Evolutionary conservation across 2,888 invertebrate genomes (phyloP).

Genomic region (Baccha elongata): DNA sequence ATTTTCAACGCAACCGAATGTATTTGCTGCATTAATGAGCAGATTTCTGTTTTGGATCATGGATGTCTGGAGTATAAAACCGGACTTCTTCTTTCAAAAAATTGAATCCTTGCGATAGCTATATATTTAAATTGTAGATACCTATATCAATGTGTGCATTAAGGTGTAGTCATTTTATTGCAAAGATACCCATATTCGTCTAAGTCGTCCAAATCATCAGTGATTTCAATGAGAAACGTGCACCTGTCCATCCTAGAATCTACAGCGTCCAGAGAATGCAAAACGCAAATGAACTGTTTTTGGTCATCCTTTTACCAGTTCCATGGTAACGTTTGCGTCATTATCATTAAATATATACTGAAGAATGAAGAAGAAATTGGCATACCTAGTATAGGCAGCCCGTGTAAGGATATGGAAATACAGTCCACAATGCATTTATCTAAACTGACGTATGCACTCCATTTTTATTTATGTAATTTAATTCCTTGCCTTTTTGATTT

Average conservation of each 20-base stretch:
- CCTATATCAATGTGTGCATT: constrained; percentile 43
- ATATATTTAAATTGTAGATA: constrained; percentile 62
- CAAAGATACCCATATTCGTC: constrained; percentile 19
- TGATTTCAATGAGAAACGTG: no score
- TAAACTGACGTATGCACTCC: constrained; percentile 35
- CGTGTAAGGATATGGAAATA: constrained; percentile 1
- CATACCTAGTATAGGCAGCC: not conserved
- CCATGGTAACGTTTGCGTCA: not conserved
- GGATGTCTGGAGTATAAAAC: no score
- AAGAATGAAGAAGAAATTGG: not conserved
- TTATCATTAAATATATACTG: constrained; percentile 42
- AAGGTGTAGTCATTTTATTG: constrained; percentile 43
- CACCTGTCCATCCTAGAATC: no score
- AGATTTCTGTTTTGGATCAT: constrained; percentile 25
- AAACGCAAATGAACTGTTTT: constrained; percentile 7
- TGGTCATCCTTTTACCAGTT: not conserved
- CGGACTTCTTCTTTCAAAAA: constrained; percentile 4
- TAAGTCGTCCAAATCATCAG: not conserved
- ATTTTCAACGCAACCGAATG: constrained; percentile 13
- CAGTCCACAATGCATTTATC: not conserved
- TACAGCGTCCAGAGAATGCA: no score
- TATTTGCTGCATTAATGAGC: constrained; percentile 43
- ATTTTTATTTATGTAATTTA: constrained; percentile 67
- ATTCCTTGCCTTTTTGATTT: constrained; percentile 63
- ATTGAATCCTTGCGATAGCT: constrained; percentile 49